These are phyloP conservation scores for Andrena flavipes DNA, from an alignment of 2,888 invertebrate genomes.

Conservation along the genomic window DNA sequence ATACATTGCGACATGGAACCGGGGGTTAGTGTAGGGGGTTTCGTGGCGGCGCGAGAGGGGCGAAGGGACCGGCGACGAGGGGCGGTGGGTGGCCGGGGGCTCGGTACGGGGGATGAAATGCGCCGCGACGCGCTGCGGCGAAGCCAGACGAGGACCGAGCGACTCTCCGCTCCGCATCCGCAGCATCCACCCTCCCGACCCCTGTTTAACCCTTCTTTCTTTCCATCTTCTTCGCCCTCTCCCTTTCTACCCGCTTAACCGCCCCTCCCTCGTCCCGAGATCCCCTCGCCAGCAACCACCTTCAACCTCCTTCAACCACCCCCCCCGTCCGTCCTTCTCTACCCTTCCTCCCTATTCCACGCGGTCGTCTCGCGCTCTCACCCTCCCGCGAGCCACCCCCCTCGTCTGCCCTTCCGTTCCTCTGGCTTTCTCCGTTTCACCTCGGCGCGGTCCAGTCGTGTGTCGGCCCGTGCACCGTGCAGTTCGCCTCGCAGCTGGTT, in stretches of 20 bases:
- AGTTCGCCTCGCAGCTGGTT: constrained; percentile 66
- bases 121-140: constrained; percentile 81
- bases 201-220: constrained; percentile 20
- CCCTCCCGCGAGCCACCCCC: constrained; percentile 26
- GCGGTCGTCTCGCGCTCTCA: constrained; percentile 17
- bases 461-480: constrained; percentile 75
- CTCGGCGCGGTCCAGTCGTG: constrained; percentile 75
- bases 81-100: constrained; percentile 55
- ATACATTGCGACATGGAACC: constrained; percentile 83
- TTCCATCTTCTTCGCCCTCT: not conserved
- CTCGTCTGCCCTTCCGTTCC: constrained; percentile 23
- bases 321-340: not conserved
- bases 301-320: not conserved
- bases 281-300: not conserved
- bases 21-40: constrained; percentile 71
- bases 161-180: constrained; percentile 77
- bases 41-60: constrained; percentile 61
- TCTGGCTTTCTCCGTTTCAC: constrained; percentile 66
- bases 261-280: not conserved
- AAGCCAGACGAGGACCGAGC: constrained; percentile 67
- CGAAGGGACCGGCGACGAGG: constrained; percentile 46
- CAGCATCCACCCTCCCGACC: constrained; percentile 77
- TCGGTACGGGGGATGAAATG: constrained; percentile 75
- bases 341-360: constrained; percentile 9
- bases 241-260: too few species aligned